Evolutionary conservation across 2,797 vertebrate species (phyloP), one percentile per base, ranked within the genome.

Genomic region (Malacoctenus gilli): DNA sequence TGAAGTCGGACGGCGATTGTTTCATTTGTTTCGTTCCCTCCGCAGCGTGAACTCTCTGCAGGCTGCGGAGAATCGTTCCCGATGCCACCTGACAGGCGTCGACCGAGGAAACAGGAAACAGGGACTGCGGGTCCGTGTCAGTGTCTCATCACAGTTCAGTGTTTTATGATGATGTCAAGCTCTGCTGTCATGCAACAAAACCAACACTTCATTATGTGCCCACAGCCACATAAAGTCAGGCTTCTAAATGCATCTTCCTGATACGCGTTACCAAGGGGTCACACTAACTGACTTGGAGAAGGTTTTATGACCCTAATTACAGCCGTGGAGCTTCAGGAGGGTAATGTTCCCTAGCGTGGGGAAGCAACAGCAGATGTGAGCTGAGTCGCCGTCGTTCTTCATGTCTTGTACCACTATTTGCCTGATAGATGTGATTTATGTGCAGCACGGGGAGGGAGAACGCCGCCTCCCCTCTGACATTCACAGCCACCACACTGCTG

Each of bases 351-450:
- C 74, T 41, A 63, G 80, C 38, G 64, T 46, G 46, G 51, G 70
- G 69, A 85, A 75, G 80, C 70, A 74, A 70, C 77, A 87, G 86
- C 87, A 88, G 87, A 87, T 89, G 86, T 87, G 82, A 60, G 80
- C 54, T 41, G 78, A 77, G 80, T 68, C 84, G 80, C 56, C 13
- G 31, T 53, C 73, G 63, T 87, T 83, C 74, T 79, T 89, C 86
- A 87, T 78, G 82, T 81, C 80, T 86, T 72, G 64, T 73, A 73
- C 72, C 34, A 79, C 65, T 62, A 72, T 77, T 51, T 70, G 75
- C 64, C 72, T 78, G 79, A 85, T 87, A 71, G 78, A 84, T 87
- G 84, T 73, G 77, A 91, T 89, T 87, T 85, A 89, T 85, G 56
- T 55, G 70, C 38, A 51, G 53, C 76, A 69, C 37, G 68, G 64